phyloP scores from a whole-genome alignment of 2,888 invertebrate genomes.

The Apantesis nais region DNA sequence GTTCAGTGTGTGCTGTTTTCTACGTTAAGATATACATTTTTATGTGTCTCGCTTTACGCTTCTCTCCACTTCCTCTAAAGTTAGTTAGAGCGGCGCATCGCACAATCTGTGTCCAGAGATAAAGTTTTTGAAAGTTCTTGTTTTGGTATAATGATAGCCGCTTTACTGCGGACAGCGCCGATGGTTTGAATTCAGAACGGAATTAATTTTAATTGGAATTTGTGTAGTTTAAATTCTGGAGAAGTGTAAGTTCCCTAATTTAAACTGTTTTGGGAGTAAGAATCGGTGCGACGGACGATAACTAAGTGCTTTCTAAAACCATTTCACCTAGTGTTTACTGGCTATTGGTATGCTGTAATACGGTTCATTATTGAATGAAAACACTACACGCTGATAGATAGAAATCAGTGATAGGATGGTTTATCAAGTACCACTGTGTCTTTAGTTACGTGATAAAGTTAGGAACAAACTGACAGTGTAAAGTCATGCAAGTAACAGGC shows the following conservation, averaged over 20 bases:
- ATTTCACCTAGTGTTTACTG: not conserved
- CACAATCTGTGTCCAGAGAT: not conserved
- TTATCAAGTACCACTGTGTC: not conserved
- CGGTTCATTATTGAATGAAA: not conserved
- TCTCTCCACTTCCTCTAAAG: not conserved
- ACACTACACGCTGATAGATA: too few relatives aligned
- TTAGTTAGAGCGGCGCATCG: not conserved
- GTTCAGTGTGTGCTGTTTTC: not conserved
- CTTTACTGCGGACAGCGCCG: not conserved
- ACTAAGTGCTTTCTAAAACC: not conserved
- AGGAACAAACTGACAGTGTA: not conserved
- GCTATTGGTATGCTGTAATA: not conserved
- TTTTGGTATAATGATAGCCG: conserved; percentile 1
- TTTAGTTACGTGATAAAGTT: not conserved
- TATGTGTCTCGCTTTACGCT: not conserved
- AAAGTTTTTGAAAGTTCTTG: conserved; percentile 2
- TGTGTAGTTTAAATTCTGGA: not conserved
- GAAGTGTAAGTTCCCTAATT: not conserved
- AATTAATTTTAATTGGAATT: not conserved
- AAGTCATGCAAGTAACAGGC: not conserved
- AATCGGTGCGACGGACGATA: not conserved
- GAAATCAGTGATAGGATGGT: not conserved
- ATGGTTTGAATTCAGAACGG: not conserved
- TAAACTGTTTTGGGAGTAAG: not conserved
- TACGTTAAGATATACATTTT: not conserved